phyloP scores from a whole-genome alignment of 2,797 vertebrate genomes.

The Brotula barbata region DNA sequence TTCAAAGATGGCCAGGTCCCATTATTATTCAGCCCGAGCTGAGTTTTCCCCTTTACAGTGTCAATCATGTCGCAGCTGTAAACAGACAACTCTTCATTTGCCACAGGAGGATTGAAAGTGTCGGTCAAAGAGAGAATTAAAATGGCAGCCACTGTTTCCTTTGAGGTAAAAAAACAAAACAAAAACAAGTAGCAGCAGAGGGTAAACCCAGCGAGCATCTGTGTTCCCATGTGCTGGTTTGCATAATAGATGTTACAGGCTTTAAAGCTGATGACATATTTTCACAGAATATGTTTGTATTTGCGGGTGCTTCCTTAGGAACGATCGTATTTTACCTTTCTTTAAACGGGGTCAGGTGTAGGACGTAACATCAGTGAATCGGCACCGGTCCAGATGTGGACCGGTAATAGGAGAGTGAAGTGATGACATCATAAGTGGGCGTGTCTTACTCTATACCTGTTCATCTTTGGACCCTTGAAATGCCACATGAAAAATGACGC shows the following conservation, averaged over 20 bases:
- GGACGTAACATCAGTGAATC: no score
- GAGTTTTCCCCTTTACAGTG: constrained; percentile 31
- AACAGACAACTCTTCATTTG: constrained; percentile 21
- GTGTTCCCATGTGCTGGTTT: background rate
- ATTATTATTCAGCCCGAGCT: constrained; percentile 43
- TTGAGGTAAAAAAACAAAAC: background rate
- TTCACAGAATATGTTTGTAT: background rate
- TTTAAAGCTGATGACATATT: constrained; percentile 4
- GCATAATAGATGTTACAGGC: background rate
- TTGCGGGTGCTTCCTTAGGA: background rate
- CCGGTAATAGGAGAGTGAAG: no score
- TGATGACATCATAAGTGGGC: no score
- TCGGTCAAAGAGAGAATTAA: constrained; percentile 38
- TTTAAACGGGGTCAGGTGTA: no score
- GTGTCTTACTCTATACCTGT: no score
- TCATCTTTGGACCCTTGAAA: no score
- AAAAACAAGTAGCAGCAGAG: background rate
- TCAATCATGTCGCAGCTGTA: constrained; percentile 41
- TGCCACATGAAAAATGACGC: no score
- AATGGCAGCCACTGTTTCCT: background rate
- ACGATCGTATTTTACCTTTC: background rate
- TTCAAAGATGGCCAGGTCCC: constrained; percentile 46
- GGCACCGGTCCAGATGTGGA: no score
- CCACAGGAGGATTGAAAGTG: constrained; percentile 21
- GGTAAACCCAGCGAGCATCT: background rate